A percentile compares a stretch with the other conserved stretches of the same genome.
Conservation (phyloP, 37 sponge, comb jelly and placozoan species). For the Beroe forskalii region DNA sequence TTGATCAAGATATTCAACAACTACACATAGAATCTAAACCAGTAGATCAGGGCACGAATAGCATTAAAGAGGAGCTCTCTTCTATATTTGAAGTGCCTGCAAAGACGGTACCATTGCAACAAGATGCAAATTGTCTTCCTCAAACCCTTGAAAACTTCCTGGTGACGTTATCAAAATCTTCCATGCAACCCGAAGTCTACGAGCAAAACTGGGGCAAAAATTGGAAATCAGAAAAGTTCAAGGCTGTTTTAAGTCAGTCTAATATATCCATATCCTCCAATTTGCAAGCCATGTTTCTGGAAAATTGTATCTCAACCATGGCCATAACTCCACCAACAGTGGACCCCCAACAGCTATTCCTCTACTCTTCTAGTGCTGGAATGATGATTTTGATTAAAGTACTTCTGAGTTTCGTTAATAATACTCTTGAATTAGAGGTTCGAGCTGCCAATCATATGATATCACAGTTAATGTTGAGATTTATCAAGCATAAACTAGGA, state of each 20-base stretch:
- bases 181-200: constrained; percentile 25
- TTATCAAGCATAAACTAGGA: background rate
- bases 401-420: constrained; percentile 1
- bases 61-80: constrained; percentile 6
- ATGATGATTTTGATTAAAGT: constrained; percentile 1
- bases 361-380: constrained; percentile 23
- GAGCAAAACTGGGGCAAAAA: constrained; percentile 51
- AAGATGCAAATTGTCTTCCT: background rate
- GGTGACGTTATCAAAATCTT: background rate
- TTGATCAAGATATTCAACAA: background rate
- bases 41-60: background rate
- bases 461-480: constrained; percentile 16
- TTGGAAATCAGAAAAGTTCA: constrained; percentile 35
- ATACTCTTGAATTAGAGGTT: constrained; percentile 36
- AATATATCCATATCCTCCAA: constrained; percentile 7
- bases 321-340: constrained; percentile 39
- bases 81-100: background rate
- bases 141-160: constrained; percentile 39
- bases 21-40: background rate
- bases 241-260: background rate
- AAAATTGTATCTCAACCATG: constrained; percentile 20
- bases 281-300: background rate
- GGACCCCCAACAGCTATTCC: constrained; percentile 52
- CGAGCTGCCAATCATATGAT: constrained; percentile 18
- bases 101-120: background rate